Conservation (phyloP, 2,888 invertebrate species). For the Argynnis bischoffii region DNA sequence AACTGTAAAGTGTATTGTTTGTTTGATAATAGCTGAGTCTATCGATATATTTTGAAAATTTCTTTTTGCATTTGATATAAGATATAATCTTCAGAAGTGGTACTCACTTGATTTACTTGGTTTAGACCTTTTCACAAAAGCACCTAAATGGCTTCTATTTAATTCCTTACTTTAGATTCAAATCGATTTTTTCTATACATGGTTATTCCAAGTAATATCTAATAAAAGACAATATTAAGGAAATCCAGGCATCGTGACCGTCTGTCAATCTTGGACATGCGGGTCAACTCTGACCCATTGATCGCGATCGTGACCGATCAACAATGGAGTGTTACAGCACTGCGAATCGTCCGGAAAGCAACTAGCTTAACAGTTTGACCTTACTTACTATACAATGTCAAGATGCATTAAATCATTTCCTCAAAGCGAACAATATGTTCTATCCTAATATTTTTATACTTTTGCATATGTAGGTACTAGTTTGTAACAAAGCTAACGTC, state of each 20-base stretch:
- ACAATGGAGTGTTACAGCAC: conserved; percentile 58
- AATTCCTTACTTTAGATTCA: no score
- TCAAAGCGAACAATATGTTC: neutral
- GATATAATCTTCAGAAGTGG: no score
- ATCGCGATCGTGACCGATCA: conserved; percentile 67
- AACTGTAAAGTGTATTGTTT: no score
- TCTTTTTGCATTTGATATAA: no score
- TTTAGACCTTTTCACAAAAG: no score
- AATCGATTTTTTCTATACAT: neutral
- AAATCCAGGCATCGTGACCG: conserved; percentile 40
- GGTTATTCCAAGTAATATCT: neutral
- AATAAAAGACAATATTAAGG: conserved; percentile 14
- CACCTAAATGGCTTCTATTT: no score
- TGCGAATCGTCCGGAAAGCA: conserved; percentile 59
- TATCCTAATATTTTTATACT: neutral
- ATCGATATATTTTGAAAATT: no score
- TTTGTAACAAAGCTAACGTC: no score
- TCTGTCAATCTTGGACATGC: conserved; percentile 48
- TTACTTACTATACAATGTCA: conserved; percentile 58
- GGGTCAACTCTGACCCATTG: conserved; percentile 62
- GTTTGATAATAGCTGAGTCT: no score
- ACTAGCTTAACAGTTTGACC: conserved; percentile 54
- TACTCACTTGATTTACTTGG: no score
- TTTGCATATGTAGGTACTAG: neutral
- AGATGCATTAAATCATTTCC: conserved; percentile 32